Conservation (phyloP, 2,797 vertebrate genomes). For the Clarias platycephalus region DNA sequence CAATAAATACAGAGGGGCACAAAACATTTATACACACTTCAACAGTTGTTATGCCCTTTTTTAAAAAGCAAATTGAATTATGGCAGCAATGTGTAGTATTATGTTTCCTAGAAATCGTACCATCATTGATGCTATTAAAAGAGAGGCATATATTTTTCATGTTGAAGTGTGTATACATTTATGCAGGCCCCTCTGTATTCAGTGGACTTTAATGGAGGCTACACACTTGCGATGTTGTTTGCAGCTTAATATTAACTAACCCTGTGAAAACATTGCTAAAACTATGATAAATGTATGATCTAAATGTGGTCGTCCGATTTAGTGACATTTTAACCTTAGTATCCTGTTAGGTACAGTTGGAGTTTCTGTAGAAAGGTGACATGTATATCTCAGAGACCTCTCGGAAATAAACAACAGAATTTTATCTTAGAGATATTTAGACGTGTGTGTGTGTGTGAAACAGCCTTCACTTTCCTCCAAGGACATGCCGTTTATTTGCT, state of each 20-base stretch:
- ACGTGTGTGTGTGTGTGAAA: neutral
- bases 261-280: neutral
- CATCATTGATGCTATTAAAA: too few relatives aligned
- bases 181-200: neutral
- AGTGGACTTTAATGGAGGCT: neutral
- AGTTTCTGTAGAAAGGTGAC: neutral
- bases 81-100: too few relatives aligned
- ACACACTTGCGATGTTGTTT: neutral
- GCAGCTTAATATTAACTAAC: neutral
- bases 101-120: too few relatives aligned
- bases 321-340: neutral
- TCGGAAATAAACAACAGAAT: neutral
- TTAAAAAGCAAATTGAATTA: too few relatives aligned
- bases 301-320: neutral
- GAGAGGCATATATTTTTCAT: too few relatives aligned
- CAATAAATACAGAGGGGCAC: neutral
- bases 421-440: constrained; percentile 17
- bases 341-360: neutral
- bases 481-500: constrained; percentile 21
- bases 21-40: too few relatives aligned
- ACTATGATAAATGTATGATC: neutral
- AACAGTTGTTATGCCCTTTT: too few relatives aligned
- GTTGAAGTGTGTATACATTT: too few relatives aligned
- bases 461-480: constrained; percentile 19
- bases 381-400: neutral